phyloP scores from a whole-genome alignment of 2,113 vertebrate species.

The Formicarius rufipectus region DNA sequence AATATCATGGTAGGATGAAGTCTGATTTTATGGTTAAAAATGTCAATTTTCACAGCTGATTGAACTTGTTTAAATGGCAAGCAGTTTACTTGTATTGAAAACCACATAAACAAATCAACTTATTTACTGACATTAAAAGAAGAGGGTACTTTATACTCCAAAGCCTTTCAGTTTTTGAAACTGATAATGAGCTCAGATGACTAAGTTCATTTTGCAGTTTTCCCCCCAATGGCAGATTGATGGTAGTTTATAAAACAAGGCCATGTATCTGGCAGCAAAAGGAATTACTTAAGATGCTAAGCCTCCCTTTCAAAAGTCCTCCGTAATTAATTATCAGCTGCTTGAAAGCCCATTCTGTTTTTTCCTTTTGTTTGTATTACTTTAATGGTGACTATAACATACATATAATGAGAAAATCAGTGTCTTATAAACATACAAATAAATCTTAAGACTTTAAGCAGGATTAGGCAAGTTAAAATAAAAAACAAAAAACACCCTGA shows the following conservation, averaged over 20 bases:
- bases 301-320: constrained; percentile 42
- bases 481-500: background rate
- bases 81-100: constrained; percentile 63
- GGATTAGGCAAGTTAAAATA: constrained; percentile 43
- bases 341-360: constrained; percentile 51
- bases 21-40: constrained; percentile 72
- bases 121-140: constrained; percentile 67
- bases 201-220: constrained; percentile 44
- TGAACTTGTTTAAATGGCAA: constrained; percentile 71
- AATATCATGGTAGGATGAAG: constrained; percentile 69
- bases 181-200: constrained; percentile 53
- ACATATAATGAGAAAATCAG: constrained; percentile 28
- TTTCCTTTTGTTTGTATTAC: constrained; percentile 40
- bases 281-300: constrained; percentile 60
- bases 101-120: constrained; percentile 68
- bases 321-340: constrained; percentile 60
- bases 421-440: constrained; percentile 58
- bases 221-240: constrained; percentile 42
- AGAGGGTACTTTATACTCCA: constrained; percentile 35
- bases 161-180: constrained; percentile 35
- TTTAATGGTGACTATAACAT: constrained; percentile 30
- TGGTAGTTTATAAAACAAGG: constrained; percentile 57
- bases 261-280: constrained; percentile 53
- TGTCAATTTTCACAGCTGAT: constrained; percentile 71
- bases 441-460: constrained; percentile 57